Base-by-base conservation (phyloP, 2,113 vertebrate species). In the Struthidea cinerea region DNA sequence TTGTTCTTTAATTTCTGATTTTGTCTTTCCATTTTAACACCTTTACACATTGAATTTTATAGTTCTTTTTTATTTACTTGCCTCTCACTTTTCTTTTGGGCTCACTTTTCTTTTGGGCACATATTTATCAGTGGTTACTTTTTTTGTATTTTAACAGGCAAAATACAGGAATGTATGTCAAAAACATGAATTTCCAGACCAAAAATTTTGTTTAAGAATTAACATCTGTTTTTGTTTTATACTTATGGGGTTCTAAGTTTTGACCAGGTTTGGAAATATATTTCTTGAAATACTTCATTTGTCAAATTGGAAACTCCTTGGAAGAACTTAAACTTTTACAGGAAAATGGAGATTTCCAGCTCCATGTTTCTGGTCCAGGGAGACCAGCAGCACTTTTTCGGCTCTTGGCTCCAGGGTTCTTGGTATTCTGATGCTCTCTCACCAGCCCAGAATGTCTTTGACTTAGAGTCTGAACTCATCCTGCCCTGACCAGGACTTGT, bases 311-410 rank as follows among this genome's bases (percentile, higher is more conserved):
- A 90, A 92, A 33, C 7, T 8, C 4, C 10, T 88, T 64, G 9
- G 53, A 88, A 83, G 11, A 17, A 20, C 35, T 88, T 60, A n/a
- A 12, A n/a, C 3, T 28, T 80, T 80, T 68, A 20, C 67, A 73
- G 41, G n/a, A 73, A 87, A 80, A 50, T 17, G 2, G 15, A 52
- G n/a, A 56, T 12, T 83, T 69, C 20, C 37, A 83, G 5, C 17
- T 69, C 41, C 2, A 1, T 68, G 86, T 68, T 6, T 60, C n/a
- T 49, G 1, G 1, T 46, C 22, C 37, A 37, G 22, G 16, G 19
- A 52, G 7, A 46, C 22, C 44, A 42, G 12, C n/a, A 84, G 46
- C 0, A 0, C 5, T 79, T 60, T 0, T 0, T 11, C 1, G 3
- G 27, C 13, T 44, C 87, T 73, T 69, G 41, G 13, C 27, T 80